These are phyloP conservation scores for Staurois parvus DNA, from an alignment of 2,797 vertebrate species.

Conservation along the genomic window DNA sequence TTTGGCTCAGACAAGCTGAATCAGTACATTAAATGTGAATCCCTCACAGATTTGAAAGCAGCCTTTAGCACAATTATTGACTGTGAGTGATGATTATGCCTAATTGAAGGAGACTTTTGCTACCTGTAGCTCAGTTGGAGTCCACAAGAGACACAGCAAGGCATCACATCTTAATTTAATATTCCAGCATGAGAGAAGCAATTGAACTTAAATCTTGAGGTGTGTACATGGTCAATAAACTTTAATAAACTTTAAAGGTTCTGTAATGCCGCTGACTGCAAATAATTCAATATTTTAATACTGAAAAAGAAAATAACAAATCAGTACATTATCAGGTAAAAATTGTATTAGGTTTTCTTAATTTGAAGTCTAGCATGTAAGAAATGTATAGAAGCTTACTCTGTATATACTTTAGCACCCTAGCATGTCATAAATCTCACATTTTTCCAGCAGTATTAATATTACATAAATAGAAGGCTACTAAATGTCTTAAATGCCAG, in stretches of 20 bases:
- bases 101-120: slow-evolving; percentile 99
- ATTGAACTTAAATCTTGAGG: slow-evolving; percentile 75
- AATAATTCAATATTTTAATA: slow-evolving; percentile 83
- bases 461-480: slow-evolving; percentile 66
- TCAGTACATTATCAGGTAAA: slow-evolving; percentile 68
- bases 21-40: slow-evolving; percentile 97
- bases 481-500: slow-evolving; percentile 40
- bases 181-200: slow-evolving; percentile 76
- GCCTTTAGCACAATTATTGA: slow-evolving; percentile 98
- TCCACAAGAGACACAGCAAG: slow-evolving; percentile 75
- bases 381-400: slow-evolving; percentile 59
- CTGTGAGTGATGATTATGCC: slow-evolving; percentile 98
- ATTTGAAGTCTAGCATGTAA: slow-evolving; percentile 60
- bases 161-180: slow-evolving; percentile 83
- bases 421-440: slow-evolving; percentile 67
- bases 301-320: slow-evolving; percentile 74
- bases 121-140: slow-evolving; percentile 96
- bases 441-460: slow-evolving; percentile 61
- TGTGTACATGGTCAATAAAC: slow-evolving; percentile 82
- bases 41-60: slow-evolving; percentile 97
- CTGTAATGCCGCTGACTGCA: slow-evolving; percentile 74
- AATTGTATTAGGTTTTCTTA: slow-evolving; percentile 65
- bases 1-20: slow-evolving; percentile 98
- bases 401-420: slow-evolving; percentile 55
- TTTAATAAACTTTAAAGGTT: slow-evolving; percentile 83